phyloP scores from a whole-genome alignment of 2,888 invertebrate species.

The Poecilus cupreus region DNA sequence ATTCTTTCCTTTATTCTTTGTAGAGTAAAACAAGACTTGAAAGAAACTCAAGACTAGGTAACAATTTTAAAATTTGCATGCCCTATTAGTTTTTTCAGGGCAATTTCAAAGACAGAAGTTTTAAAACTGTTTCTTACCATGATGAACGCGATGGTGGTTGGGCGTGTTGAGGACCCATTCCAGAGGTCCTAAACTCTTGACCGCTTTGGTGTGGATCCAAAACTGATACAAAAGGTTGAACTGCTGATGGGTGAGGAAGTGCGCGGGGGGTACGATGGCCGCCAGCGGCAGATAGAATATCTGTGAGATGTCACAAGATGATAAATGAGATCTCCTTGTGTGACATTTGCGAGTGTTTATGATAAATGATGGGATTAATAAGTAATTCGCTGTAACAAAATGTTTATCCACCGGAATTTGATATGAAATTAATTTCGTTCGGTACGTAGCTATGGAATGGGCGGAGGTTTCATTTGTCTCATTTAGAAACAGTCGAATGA shows the following conservation, averaged over 20 bases:
- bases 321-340: constrained; percentile 34
- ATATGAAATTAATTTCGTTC: constrained; percentile 16
- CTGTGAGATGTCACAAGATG: constrained; percentile 71
- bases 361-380: constrained; percentile 53
- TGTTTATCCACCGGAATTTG: constrained; percentile 18
- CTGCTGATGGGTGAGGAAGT: constrained; percentile 89
- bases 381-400: constrained; percentile 39
- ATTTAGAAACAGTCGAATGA: not conserved
- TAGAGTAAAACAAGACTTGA: constrained; percentile 6
- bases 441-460: not conserved
- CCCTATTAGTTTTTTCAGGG: not conserved
- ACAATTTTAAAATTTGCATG: not conserved
- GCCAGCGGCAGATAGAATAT: constrained; percentile 85
- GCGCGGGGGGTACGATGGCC: constrained; percentile 85
- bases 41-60: not conserved
- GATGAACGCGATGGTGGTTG: constrained; percentile 91
- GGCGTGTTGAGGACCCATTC: constrained; percentile 93
- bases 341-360: constrained; percentile 29
- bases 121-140: constrained; percentile 75
- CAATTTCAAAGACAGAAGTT: not conserved
- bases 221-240: constrained; percentile 94
- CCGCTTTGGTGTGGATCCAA: constrained; percentile 93
- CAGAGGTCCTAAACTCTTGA: constrained; percentile 87
- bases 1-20: not conserved
- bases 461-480: not conserved